Evolutionary conservation across 2,797 vertebrate genomes (phyloP).

Genomic region (Phalloptychus januarius): DNA sequence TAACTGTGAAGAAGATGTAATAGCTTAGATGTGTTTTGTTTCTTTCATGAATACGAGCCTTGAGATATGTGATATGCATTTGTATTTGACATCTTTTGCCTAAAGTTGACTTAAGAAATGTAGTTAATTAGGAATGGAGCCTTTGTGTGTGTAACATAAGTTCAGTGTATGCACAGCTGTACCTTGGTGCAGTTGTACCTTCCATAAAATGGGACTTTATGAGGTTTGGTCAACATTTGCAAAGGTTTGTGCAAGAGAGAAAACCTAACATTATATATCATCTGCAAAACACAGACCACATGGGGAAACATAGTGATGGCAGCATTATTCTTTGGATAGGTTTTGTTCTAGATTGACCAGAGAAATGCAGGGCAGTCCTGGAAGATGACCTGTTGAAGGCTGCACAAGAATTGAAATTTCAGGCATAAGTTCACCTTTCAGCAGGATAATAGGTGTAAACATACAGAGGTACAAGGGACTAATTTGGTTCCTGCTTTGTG

Average conservation of each 20-base stretch:
- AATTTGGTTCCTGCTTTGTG: not conserved
- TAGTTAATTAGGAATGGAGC: not conserved
- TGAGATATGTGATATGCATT: not conserved
- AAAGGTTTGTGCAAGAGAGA: not conserved
- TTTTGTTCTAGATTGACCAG: too few relatives aligned
- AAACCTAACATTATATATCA: not conserved
- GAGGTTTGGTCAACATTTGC: not conserved
- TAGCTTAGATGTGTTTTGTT: not conserved
- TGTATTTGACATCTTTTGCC: not conserved
- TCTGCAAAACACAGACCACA: not conserved
- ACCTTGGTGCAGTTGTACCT: not conserved
- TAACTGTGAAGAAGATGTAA: not conserved
- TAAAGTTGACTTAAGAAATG: too few relatives aligned
- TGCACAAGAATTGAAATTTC: not conserved
- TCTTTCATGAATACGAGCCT: not conserved
- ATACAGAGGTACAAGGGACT: not conserved
- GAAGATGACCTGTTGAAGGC: not conserved
- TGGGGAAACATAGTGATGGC: not conserved
- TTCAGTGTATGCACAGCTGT: not conserved
- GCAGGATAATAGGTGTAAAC: not conserved
- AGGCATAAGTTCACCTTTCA: not conserved
- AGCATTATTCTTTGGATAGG: too few relatives aligned
- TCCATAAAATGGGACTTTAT: not conserved
- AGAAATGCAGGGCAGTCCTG: too few relatives aligned
- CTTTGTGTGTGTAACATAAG: not conserved